Conservation (phyloP, 2,113 vertebrate species). For the Entelurus aequoreus region DNA sequence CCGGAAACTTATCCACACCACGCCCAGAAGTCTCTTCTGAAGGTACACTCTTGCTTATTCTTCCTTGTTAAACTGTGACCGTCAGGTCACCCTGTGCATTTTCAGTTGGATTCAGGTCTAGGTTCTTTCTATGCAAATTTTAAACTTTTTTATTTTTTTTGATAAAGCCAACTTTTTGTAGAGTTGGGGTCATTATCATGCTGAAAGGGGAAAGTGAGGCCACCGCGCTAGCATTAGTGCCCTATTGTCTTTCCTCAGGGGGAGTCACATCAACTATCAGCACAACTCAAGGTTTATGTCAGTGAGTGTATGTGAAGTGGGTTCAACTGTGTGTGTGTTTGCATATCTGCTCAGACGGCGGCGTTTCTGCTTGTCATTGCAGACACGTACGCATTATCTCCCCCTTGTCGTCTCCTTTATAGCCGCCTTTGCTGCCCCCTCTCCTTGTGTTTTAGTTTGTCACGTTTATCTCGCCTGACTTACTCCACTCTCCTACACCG, state of each 20-base stretch:
- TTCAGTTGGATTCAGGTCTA: too few relatives aligned
- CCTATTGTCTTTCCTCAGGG: neutral
- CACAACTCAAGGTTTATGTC: neutral
- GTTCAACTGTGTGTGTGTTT: constrained; percentile 4
- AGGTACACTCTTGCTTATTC: constrained; percentile 52
- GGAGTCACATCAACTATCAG: neutral
- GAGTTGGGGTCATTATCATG: too few relatives aligned
- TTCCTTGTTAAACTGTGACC: too few relatives aligned
- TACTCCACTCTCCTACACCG: constrained; percentile 3
- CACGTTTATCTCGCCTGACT: constrained; percentile 11
- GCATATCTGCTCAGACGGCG: constrained; percentile 8
- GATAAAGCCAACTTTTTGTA: too few relatives aligned
- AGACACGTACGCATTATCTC: neutral
- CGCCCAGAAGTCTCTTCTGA: constrained; percentile 73
- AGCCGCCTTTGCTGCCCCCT: neutral
- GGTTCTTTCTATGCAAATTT: too few relatives aligned
- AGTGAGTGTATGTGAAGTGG: neutral
- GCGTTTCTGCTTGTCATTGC: constrained; percentile 17
- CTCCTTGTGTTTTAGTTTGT: constrained; percentile 6
- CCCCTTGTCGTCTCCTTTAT: constrained; percentile 1
- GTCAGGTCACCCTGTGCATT: too few relatives aligned
- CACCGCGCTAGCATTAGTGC: neutral
- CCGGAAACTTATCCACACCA: constrained; percentile 71
- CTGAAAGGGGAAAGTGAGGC: too few relatives aligned
- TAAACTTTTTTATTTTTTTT: too few relatives aligned